These are phyloP conservation scores for Pseudomyrmex flavicornis DNA, from an alignment of 1,140 invertebrate species.

Conservation along the genomic window DNA sequence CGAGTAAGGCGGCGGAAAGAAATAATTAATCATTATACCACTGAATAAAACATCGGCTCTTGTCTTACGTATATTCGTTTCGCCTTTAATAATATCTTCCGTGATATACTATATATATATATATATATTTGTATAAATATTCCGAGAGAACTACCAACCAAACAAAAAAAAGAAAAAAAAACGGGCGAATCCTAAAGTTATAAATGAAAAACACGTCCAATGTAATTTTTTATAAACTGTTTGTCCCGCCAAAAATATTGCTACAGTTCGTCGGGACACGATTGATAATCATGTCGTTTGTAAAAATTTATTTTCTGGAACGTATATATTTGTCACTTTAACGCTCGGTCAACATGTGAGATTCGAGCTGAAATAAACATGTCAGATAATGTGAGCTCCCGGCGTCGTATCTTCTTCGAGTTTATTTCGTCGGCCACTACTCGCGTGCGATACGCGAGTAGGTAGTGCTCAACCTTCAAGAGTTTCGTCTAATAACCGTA, in stretches of 20 bases:
- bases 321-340: too few relatives aligned
- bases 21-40: slow-evolving; percentile 47
- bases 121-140: neutral
- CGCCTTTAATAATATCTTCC: neutral
- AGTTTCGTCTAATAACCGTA: neutral
- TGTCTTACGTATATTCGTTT: neutral
- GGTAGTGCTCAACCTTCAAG: neutral
- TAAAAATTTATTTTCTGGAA: too few relatives aligned
- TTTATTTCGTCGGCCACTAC: neutral
- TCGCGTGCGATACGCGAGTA: slow-evolving; percentile 4
- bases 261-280: too few relatives aligned
- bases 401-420: neutral
- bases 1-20: slow-evolving; percentile 28
- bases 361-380: neutral
- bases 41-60: slow-evolving; percentile 32
- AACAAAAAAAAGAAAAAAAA: neutral
- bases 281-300: too few relatives aligned
- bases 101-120: neutral
- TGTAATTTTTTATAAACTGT: too few relatives aligned
- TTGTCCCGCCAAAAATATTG: too few relatives aligned
- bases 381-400: neutral
- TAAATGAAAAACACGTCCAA: too few relatives aligned
- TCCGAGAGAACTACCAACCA: neutral
- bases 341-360: too few relatives aligned
- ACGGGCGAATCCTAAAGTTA: too few relatives aligned